Evolutionary conservation across 1,140 invertebrate genomes (phyloP).

Genomic region (Bombus picipes): DNA sequence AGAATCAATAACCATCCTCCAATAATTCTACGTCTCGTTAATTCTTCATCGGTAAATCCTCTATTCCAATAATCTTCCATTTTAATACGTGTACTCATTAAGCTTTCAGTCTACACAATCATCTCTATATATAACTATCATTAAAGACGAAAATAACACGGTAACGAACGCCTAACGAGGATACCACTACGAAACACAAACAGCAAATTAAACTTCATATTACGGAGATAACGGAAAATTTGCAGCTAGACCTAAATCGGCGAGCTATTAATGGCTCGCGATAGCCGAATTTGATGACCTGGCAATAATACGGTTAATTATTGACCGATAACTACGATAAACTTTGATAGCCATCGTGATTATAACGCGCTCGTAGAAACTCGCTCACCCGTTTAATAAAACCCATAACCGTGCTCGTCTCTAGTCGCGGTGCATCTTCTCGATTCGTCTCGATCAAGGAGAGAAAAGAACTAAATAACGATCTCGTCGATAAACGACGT

Average conservation of each 20-base stretch:
- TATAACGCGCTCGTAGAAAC: background rate
- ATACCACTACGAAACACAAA: background rate
- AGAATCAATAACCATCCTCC: background rate
- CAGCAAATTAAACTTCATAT: constrained; percentile 25
- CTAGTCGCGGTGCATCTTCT: background rate
- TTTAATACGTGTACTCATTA: background rate
- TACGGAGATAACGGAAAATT: constrained; percentile 32
- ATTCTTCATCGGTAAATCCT: background rate
- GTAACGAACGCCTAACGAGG: background rate
- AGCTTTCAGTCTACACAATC: background rate
- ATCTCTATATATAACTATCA: background rate
- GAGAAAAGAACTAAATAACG: background rate
- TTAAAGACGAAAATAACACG: constrained; percentile 1
- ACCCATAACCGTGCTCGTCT: background rate
- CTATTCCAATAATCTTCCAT: background rate
- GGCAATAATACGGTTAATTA: constrained; percentile 43
- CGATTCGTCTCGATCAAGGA: background rate
- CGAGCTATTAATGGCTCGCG: constrained; percentile 26
- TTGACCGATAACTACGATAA: constrained; percentile 25
- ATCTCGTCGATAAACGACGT: background rate
- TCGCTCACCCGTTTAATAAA: background rate
- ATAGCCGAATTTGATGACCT: constrained; percentile 39
- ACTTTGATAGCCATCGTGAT: constrained; percentile 20
- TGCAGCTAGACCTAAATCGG: constrained; percentile 37
- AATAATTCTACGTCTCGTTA: background rate